Evolutionary conservation across 2,888 invertebrate genomes (phyloP), one percentile per base, ranked within the genome.

Genomic region (Stenurella melanura): DNA sequence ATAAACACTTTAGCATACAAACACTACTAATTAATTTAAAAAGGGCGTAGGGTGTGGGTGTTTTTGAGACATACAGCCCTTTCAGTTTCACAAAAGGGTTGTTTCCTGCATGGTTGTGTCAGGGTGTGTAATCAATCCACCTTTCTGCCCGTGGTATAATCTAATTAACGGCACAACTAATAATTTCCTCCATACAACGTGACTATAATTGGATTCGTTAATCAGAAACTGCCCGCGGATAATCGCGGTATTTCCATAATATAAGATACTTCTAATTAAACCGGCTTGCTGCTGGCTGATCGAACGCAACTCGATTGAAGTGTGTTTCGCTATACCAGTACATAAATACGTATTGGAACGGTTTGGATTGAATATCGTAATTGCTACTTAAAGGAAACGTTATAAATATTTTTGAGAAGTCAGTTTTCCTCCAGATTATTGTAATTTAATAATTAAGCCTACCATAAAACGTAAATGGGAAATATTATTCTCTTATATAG

Each of bases 181-280:
- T 89, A 89, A 89, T 89, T 89, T 89, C 87, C 88, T 86, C 84
- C 81, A 85, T 85, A 88, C 88, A 88, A 88, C 88, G 88, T 87
- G 88, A 88, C 89, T 89, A 89, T 89, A 90, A 89, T 89, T 89
- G 89, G 89, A 88, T 89, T 89, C 87, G 88, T 89, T 89, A 89
- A 89, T 89, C 88, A 88, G 87, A 88, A 88, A 88, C 85, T 87
- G 88, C 88, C 88, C 87, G 87, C 87, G 88, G 89, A 87, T 88
- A 87, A 89, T 88, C 88, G 88, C 87, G 85, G 83, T 84, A 84
- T 85, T 86, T 86, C 85, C 85, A 84, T 85, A 85, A 84, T 85
- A 83, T 85, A 86, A 85, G 85, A 85, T 85, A 85, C 84, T 86
- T 83, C 83, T 85, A 86, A 86, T 86, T 86, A 86, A 84, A 83